phyloP scores from a whole-genome alignment of 2,113 vertebrate genomes.

The Vulpes lagopus region DNA sequence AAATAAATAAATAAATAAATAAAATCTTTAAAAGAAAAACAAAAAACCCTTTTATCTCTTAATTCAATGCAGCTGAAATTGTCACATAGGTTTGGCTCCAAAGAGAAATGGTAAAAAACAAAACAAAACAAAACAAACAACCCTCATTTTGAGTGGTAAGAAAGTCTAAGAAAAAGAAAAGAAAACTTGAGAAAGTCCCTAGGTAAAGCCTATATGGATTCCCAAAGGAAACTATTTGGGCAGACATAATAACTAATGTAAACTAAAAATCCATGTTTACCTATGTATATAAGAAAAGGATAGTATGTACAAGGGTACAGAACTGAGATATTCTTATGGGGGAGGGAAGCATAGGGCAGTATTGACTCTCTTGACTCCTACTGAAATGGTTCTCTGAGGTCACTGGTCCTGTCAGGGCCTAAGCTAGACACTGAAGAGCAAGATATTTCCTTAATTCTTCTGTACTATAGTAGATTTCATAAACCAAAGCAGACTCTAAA shows the following conservation, averaged over 20 bases:
- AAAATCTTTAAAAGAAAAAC: neutral
- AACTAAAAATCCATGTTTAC: neutral
- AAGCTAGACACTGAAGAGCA: neutral
- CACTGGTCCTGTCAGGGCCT: neutral
- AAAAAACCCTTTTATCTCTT: neutral
- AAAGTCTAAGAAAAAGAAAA: neutral
- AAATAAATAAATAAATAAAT: too few relatives aligned
- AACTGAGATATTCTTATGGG: neutral
- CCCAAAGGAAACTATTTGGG: neutral
- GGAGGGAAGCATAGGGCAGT: neutral
- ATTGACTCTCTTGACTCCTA: neutral
- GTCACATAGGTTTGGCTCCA: neutral
- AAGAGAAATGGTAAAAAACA: neutral
- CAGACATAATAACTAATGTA: neutral
- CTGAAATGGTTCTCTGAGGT: neutral
- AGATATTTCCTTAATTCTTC: neutral
- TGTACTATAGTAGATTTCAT: neutral
- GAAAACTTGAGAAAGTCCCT: neutral
- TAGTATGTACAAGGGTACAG: neutral
- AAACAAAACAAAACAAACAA: too few relatives aligned
- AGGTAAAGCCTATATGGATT: neutral
- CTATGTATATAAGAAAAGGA: neutral
- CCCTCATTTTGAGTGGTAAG: neutral
- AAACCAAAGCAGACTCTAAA: neutral
- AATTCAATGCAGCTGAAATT: neutral